Evolutionary conservation across 2,113 vertebrate genomes (phyloP), one percentile per base, ranked within the genome.

Genomic region (Micronycteris hirsuta): DNA sequence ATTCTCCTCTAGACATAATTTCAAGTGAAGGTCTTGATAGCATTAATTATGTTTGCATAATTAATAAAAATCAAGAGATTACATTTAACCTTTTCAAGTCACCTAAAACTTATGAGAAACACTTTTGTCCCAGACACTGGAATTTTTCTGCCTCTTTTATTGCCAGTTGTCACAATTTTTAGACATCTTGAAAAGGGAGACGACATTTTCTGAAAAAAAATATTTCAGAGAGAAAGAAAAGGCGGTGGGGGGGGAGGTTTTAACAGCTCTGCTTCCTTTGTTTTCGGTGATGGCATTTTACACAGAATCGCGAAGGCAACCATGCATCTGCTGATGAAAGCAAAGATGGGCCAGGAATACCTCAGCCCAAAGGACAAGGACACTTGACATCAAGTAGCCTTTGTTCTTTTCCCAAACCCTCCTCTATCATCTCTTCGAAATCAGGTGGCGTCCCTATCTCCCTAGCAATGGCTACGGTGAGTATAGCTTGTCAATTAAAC

Each of bases 381-480:
- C 86, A 49, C 3, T 80, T 78, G 93, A 81, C 94, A 87, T 91
- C 88, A 56, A 67, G 56, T 2, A 78, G 31, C 11, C 77, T 97
- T 12, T 97, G 84, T 95, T 84, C 97, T 0, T 0, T 98, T 43
- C 98, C 99, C 52, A 94, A 5, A 14, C 71, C 96, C 33, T 97
- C 98, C 33, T 97, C 98, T 36, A 94, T 96, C 22, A 56, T 98
- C 45, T 97, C 98, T 3, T 83, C 91, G 0, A 97, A 78, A 74
- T 8, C 73, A 0, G 98, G 98, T 0, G 97, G 99, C 58, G 38
- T 8, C 10, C 98, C 99, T 3, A 86, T 99, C 97, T 98, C 99
- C 87, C 90, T 61, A 43, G 98, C 98, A 77, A 97, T 98, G 92
- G 99, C 98, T 0, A 90, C 9, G 96, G 99, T 99, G 98, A 99